Conservation (phyloP, 2,113 vertebrate species). For the Hippolais icterina region DNA sequence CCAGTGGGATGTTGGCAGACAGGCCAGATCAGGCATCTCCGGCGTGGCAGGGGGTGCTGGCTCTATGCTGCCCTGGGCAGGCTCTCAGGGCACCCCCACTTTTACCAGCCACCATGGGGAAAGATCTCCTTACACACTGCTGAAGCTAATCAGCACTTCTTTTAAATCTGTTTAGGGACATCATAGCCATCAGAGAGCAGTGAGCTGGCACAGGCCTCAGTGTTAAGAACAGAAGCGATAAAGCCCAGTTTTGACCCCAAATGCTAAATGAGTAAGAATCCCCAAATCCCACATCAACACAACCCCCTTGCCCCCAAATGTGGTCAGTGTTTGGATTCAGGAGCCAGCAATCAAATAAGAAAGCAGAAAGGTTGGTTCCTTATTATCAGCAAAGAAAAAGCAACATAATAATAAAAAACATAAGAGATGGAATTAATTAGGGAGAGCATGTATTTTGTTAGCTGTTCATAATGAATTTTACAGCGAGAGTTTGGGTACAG, state of each 20-base stretch:
- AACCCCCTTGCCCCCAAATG: accelerated
- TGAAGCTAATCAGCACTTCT: background rate
- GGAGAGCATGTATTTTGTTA: background rate
- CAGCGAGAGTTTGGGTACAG: background rate
- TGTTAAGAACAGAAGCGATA: too few relatives aligned
- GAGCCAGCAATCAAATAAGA: background rate
- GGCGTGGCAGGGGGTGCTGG: background rate
- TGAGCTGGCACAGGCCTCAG: background rate
- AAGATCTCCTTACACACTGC: accelerated
- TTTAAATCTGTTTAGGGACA: accelerated
- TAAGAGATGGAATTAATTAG: background rate
- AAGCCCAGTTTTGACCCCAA: background rate
- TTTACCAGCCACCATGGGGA: accelerated
- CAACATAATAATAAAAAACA: background rate
- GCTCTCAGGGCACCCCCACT: background rate
- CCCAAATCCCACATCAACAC: too few relatives aligned
- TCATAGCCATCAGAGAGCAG: background rate
- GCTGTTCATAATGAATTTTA: background rate
- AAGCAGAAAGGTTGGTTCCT: background rate
- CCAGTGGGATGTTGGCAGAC: background rate
- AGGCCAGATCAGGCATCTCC: background rate
- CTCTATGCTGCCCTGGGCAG: background rate
- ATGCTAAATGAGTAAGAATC: accelerated
- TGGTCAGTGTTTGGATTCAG: background rate
- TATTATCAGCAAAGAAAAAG: background rate